Percentiles rank a stretch among this genome's conserved stretches.
Conservation (phyloP, 1,140 invertebrate species). For the Kradibia gibbosae region DNA sequence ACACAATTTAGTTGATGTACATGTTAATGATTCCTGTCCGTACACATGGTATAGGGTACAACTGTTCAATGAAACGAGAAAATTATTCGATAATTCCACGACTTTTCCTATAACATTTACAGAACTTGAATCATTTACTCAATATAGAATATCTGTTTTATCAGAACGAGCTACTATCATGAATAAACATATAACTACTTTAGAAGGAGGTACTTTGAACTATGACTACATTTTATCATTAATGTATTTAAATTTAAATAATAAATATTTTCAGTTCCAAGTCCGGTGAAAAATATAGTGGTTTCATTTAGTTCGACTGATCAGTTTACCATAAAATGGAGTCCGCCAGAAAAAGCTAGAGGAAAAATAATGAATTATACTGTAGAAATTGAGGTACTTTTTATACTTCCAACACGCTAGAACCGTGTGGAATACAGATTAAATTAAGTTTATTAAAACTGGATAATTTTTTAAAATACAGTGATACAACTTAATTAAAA, state of each 20-base stretch:
- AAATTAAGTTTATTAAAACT: too few species aligned
- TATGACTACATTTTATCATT: background rate
- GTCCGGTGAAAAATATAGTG: constrained; percentile 18
- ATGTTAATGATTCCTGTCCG: constrained; percentile 42
- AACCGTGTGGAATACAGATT: too few species aligned
- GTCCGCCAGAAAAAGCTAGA: background rate
- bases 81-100: background rate
- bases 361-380: constrained; percentile 48
- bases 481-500: too few species aligned
- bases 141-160: constrained; percentile 19
- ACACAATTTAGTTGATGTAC: constrained; percentile 13
- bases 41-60: constrained; percentile 43
- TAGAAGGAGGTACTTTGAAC: constrained; percentile 45
- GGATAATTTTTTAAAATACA: too few species aligned
- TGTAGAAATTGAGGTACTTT: constrained; percentile 36
- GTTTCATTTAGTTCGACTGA: background rate
- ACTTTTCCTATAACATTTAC: constrained; percentile 32
- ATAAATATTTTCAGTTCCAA: constrained; percentile 27
- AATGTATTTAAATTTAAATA: background rate
- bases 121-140: background rate
- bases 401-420: background rate
- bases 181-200: constrained; percentile 2
- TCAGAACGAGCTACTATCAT: constrained; percentile 27
- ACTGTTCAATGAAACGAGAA: background rate
- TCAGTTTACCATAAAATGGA: constrained; percentile 5